Evolutionary conservation across 2,113 vertebrate genomes (phyloP).

Genomic region (Sciurus niger): DNA sequence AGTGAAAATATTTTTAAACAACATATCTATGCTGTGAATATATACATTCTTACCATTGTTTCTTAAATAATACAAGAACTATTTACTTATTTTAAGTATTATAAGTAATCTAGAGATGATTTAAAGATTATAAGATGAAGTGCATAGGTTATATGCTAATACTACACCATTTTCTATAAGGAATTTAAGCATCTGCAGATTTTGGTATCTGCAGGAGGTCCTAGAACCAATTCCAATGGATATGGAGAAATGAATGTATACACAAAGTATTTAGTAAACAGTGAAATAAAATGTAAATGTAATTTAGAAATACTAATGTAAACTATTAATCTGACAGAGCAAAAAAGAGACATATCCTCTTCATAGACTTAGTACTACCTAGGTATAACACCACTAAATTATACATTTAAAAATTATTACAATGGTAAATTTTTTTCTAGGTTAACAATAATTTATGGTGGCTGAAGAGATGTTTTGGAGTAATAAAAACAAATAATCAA

Average conservation of each 20-base stretch:
- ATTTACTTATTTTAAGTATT: not conserved
- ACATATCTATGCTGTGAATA: not conserved
- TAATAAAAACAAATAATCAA: not conserved
- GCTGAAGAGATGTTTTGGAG: not conserved
- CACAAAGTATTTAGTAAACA: not conserved
- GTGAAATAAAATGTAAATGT: not conserved
- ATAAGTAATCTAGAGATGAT: too few species aligned
- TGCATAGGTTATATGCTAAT: not conserved
- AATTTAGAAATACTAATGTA: constrained; percentile 5
- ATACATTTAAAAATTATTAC: not conserved
- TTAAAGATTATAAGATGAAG: too few species aligned
- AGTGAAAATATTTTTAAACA: not conserved
- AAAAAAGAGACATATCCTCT: not conserved
- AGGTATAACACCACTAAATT: not conserved
- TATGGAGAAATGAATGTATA: not conserved
- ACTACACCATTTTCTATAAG: not conserved
- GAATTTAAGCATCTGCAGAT: not conserved
- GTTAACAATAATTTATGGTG: constrained; percentile 9
- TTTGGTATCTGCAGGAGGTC: not conserved
- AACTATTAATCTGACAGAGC: not conserved
- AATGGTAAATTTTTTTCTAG: not conserved
- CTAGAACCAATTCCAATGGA: not conserved
- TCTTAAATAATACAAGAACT: not conserved
- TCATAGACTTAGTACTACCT: not conserved
- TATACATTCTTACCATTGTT: not conserved